These are phyloP conservation scores for Patella caerulea DNA, from an alignment of 2,888 invertebrate species.

Conservation along the genomic window DNA sequence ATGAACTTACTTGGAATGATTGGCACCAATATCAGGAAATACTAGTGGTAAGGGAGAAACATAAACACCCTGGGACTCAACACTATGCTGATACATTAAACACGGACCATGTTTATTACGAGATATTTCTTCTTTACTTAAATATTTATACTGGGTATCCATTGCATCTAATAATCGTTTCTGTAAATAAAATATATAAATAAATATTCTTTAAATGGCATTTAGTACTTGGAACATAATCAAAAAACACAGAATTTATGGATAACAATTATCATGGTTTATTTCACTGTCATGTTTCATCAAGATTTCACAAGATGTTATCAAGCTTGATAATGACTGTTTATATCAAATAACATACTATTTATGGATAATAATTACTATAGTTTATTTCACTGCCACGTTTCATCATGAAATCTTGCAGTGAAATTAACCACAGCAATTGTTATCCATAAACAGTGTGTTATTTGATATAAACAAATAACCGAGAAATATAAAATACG, in stretches of 20 bases:
- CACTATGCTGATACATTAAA: constrained; percentile 80
- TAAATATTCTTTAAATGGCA: background rate
- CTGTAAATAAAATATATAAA: constrained; percentile 42
- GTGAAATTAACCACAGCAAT: too few species aligned
- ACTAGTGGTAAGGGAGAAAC: constrained; percentile 58
- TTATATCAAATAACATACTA: too few species aligned
- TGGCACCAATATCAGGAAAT: constrained; percentile 67
- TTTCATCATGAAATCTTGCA: too few species aligned
- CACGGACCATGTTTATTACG: constrained; percentile 91
- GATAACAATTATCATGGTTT: background rate
- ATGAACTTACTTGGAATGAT: constrained; percentile 70
- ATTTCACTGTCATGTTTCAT: background rate
- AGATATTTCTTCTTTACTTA: constrained; percentile 85
- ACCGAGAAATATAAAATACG: too few species aligned
- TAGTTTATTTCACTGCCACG: too few species aligned
- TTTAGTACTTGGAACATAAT: background rate
- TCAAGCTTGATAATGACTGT: too few species aligned
- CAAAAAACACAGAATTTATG: background rate
- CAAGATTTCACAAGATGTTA: too few species aligned
- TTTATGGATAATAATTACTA: too few species aligned
- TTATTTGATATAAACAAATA: too few species aligned
- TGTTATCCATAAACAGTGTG: too few species aligned
- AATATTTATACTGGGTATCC: constrained; percentile 81
- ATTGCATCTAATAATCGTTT: constrained; percentile 85
- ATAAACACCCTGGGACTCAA: constrained; percentile 74